These are phyloP conservation scores for Neodiprion lecontei DNA, from an alignment of 1,140 invertebrate species.

Conservation along the genomic window DNA sequence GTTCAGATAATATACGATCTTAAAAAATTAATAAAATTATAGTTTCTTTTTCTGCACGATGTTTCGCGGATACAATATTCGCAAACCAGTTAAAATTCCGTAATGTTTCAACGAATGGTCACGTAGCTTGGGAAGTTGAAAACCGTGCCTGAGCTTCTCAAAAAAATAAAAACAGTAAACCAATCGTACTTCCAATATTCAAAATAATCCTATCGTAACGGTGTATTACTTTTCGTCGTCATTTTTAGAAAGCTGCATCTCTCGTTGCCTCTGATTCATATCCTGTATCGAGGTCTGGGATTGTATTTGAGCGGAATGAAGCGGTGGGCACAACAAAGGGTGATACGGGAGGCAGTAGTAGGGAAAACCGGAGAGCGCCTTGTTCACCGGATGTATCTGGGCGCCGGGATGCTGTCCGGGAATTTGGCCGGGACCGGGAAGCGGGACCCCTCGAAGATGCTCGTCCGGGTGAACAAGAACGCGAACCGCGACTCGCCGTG, in stretches of 20 bases:
- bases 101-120: too few relatives aligned
- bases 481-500: constrained; percentile 55
- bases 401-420: constrained; percentile 46
- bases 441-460: constrained; percentile 47
- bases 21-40: too few relatives aligned
- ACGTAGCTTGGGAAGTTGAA: too few relatives aligned
- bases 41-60: too few relatives aligned
- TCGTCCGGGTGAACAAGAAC: constrained; percentile 59
- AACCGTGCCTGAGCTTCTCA: not conserved
- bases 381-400: constrained; percentile 53
- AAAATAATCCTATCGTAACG: not conserved
- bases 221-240: constrained; percentile 38
- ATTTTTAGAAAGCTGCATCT: constrained; percentile 47
- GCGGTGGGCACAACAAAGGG: constrained; percentile 55
- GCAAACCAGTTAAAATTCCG: too few relatives aligned
- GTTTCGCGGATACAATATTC: too few relatives aligned
- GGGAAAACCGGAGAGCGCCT: constrained; percentile 55
- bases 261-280: constrained; percentile 39
- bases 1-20: too few relatives aligned
- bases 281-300: constrained; percentile 49
- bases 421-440: constrained; percentile 46
- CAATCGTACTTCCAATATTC: not conserved
- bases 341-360: constrained; percentile 61
- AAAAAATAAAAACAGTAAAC: not conserved
- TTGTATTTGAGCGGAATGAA: constrained; percentile 52